These are phyloP conservation scores for Apis florea DNA, from an alignment of 1,140 invertebrate species.

Conservation along the genomic window DNA sequence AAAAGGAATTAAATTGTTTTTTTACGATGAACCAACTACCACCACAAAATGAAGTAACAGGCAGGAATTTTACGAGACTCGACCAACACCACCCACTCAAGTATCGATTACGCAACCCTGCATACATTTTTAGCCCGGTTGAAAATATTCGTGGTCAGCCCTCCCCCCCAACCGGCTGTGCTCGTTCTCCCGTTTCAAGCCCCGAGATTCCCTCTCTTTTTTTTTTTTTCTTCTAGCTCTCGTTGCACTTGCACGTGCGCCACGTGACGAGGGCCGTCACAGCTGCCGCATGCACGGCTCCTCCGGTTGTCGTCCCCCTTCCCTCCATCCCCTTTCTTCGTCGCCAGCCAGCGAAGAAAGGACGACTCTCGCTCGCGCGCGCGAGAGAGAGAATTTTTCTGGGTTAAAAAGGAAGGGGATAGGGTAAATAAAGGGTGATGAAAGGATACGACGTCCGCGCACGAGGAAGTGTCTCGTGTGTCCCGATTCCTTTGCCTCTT, in stretches of 20 bases:
- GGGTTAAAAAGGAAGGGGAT: slow-evolving; percentile 41
- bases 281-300: slow-evolving; percentile 64
- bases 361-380: background rate
- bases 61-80: no score
- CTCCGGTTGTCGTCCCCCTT: slow-evolving; percentile 18
- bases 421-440: slow-evolving; percentile 43
- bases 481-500: slow-evolving; percentile 65
- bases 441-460: slow-evolving; percentile 62
- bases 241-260: slow-evolving; percentile 61
- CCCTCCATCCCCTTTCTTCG: background rate
- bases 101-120: background rate
- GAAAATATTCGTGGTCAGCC: background rate
- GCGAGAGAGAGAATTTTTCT: slow-evolving; percentile 17
- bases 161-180: background rate
- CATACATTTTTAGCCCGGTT: background rate
- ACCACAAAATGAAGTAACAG: no score
- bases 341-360: slow-evolving; percentile 5
- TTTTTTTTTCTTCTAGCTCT: slow-evolving; percentile 15
- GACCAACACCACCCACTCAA: no score
- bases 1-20: no score
- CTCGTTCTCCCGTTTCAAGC: slow-evolving; percentile 39
- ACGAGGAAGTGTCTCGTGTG: slow-evolving; percentile 75
- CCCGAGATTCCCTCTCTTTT: slow-evolving; percentile 7
- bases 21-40: no score
- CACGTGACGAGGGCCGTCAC: slow-evolving; percentile 61